Evolutionary conservation across 37 sponge, comb jelly and placozoan genomes (phyloP), one percentile per base, ranked within the genome.

Genomic region (Cliona cf. orientalis): DNA sequence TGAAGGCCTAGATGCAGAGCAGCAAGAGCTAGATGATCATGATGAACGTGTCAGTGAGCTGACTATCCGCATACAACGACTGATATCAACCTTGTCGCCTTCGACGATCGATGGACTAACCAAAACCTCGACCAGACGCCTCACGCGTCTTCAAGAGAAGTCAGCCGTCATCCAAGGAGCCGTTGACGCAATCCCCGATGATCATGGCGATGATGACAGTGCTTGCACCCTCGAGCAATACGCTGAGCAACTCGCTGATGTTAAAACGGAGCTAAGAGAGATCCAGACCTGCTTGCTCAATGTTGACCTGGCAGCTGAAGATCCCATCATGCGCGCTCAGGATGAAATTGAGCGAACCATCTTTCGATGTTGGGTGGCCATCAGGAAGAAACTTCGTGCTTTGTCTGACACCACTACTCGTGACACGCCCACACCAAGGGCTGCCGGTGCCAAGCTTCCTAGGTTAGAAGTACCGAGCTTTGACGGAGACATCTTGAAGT

Each of bases 391-490:
- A n/a, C n/a, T n/a, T n/a, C n/a, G n/a, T n/a, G n/a, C n/a, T n/a
- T n/a, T n/a, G n/a, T n/a, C n/a, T n/a, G n/a, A n/a, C n/a, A n/a
- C n/a, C n/a, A n/a, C n/a, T n/a, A 17, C 55, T 49, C 2, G 3
- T 3, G 35, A 32, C 3, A 17, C 35, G 2, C 35, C 2, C 28
- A 29, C 66, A 32, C n/a, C 29, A 26, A n/a, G n/a, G n/a, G n/a
- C n/a, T n/a, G 21, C 66, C 1, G 66, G 2, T 2, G 33, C 66
- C 66, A 75, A 75, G 60, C 61, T 75, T 19, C 76, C 76, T 19
- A 75, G 59, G 26, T 25, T 75, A 7, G 76, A 75, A 25, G 22
- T 75, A 19, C 76, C 76, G 22, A 75, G 38, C 23, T 75, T 75
- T 58, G 38, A 75, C 38, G 76, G 76, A 12, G 60, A 75, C 40